A percentile compares a stretch with the other conserved stretches of the same genome.
Evolutionary conservation across 2,888 invertebrate species (phyloP).

Genomic region (Gerris lacustris): DNA sequence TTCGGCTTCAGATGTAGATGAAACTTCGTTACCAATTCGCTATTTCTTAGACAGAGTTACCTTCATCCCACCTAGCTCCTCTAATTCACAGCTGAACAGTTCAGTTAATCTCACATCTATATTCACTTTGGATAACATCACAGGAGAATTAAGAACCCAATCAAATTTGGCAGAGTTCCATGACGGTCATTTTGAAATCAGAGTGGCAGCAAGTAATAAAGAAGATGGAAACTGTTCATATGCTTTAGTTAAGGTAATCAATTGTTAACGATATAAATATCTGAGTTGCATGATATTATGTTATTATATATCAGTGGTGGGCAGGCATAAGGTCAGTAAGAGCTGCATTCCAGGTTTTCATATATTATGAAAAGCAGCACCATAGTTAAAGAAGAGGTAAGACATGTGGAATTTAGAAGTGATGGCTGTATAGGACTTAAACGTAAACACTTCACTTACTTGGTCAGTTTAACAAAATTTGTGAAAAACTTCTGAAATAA

Average conservation of each 20-base stretch:
- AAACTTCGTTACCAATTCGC: constrained; percentile 51
- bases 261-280: neutral
- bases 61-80: constrained; percentile 21
- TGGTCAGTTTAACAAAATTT: too few relatives aligned
- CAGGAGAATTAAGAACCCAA: constrained; percentile 59
- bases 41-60: constrained; percentile 45
- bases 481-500: too few relatives aligned
- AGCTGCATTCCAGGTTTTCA: too few relatives aligned
- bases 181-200: constrained; percentile 49
- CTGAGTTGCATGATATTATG: too few relatives aligned
- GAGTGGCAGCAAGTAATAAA: constrained; percentile 33
- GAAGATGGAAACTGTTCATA: constrained; percentile 33
- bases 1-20: constrained; percentile 54
- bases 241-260: constrained; percentile 39
- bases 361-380: too few relatives aligned
- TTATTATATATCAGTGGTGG: too few relatives aligned
- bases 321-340: too few relatives aligned
- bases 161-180: constrained; percentile 51
- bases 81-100: constrained; percentile 36
- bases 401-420: too few relatives aligned
- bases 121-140: constrained; percentile 52
- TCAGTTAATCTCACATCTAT: constrained; percentile 33
- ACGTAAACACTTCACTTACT: too few relatives aligned
- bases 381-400: too few relatives aligned
- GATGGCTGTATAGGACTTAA: too few relatives aligned